Conservation (phyloP, 1,140 invertebrate species). For the Nylanderia fulva region DNA sequence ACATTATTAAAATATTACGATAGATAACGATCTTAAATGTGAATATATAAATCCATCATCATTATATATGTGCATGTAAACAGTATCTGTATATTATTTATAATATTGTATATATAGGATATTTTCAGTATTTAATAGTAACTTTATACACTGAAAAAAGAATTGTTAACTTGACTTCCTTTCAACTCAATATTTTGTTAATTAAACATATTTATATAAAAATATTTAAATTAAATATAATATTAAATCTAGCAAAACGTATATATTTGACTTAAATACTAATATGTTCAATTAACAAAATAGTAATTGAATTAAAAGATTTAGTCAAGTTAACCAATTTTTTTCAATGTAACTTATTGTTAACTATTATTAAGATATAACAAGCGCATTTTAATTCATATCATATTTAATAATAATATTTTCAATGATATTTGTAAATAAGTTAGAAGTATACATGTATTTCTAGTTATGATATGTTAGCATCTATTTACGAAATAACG, state of each 20-base stretch:
- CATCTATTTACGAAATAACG: background rate
- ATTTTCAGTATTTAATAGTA: background rate
- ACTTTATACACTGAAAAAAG: too few species aligned
- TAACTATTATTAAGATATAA: background rate
- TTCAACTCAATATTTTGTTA: too few species aligned
- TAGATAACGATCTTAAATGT: background rate
- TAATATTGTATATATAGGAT: background rate
- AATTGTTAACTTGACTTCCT: too few species aligned
- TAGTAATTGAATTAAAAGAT: too few species aligned
- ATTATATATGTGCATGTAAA: background rate
- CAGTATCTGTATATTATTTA: too few species aligned
- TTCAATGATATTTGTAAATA: background rate
- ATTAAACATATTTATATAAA: too few species aligned
- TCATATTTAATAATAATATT: background rate
- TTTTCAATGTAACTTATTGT: background rate
- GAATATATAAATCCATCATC: too few species aligned
- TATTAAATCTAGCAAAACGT: too few species aligned
- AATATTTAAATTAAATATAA: too few species aligned
- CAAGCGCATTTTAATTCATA: background rate
- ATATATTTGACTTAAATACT: too few species aligned
- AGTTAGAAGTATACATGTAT: background rate
- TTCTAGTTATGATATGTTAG: background rate
- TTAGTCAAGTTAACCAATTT: too few species aligned
- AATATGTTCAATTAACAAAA: too few species aligned
- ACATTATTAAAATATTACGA: background rate